Base-by-base conservation (phyloP, 2,113 vertebrate species). In the Fukomys damarensis region DNA sequence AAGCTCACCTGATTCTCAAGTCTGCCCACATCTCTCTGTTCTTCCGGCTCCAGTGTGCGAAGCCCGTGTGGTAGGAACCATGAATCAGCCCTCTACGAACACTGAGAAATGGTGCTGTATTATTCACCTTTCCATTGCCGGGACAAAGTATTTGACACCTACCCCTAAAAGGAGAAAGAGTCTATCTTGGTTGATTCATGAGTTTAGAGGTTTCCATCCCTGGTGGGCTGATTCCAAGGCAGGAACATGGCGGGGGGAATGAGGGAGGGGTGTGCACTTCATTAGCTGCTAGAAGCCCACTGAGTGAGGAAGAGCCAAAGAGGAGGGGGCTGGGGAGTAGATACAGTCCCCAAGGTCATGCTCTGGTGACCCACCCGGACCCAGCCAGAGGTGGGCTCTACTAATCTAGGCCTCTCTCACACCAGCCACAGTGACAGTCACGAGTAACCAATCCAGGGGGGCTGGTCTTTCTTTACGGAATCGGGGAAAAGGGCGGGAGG, bases 1-100 rank as follows among this genome's bases (percentile, higher is more conserved):
- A 91, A 61, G 95, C 87, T 86, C 49, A 38, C 96, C 96, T 92
- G 96, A 84, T 96, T 98, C 97, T 96, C 93, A 94, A 97, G 97
- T 97, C 97, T 76, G 94, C 83, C 97, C 97, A 93, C 94, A 95
- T 96, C 96, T 86, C 4, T 56, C 83, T 96, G 81, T 83, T 76
- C 93, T 96, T 81, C 80, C 76, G 93, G 97, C 63, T 96, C 76
- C 96, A 96, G 95, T 22, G 43, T 90, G 49, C 38, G 94, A 95
- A 96, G 97, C 92, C 90, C 66, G 66, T 66, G 22, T 49, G 30
- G 86, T 86, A 95, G 17, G 56, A 5, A 4, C 86, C 63, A 38
- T 92, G 97, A 95, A 86, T 94, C 61, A 26, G 46, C 66, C 54
- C 68, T 79, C 32, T 35, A 46, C 26, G 85, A 59, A 82, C 19